A percentile compares a stretch with the other conserved stretches of the same genome.
Conservation (phyloP, 64 coral and sea anemone species). For the Orbicella faveolata region DNA sequence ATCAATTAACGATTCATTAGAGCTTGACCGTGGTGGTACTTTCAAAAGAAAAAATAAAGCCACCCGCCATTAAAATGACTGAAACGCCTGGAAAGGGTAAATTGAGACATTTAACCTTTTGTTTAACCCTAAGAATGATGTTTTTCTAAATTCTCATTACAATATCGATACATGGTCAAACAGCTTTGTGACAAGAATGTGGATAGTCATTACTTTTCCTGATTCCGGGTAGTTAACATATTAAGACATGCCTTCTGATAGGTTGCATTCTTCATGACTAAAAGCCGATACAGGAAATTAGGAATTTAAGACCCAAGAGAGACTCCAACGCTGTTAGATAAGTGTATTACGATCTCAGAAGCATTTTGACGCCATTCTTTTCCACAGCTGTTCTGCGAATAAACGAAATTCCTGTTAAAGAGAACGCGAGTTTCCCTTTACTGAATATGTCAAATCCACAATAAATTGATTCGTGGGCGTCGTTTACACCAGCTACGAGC, state of each 20-base stretch:
- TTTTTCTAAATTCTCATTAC: background rate
- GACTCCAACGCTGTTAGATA: no score
- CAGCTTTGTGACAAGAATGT: background rate
- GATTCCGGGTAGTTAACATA: background rate
- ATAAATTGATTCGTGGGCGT: background rate
- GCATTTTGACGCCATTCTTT: no score
- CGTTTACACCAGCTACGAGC: background rate
- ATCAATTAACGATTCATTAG: background rate
- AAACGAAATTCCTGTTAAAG: no score
- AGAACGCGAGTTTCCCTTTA: background rate
- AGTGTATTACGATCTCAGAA: no score
- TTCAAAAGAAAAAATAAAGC: background rate
- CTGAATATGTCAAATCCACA: background rate
- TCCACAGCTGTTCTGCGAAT: no score
- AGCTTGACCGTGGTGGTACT: conserved; percentile 1
- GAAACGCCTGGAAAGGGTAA: background rate
- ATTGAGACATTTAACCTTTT: background rate
- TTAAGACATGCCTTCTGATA: background rate
- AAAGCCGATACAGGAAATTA: no score
- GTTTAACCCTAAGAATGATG: background rate
- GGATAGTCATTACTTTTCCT: background rate
- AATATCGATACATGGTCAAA: background rate
- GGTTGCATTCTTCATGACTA: no score
- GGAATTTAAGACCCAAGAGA: no score
- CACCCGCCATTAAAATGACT: conserved; percentile 16